These are phyloP conservation scores for Anhinga anhinga DNA, from an alignment of 2,113 vertebrate genomes.

Conservation along the genomic window DNA sequence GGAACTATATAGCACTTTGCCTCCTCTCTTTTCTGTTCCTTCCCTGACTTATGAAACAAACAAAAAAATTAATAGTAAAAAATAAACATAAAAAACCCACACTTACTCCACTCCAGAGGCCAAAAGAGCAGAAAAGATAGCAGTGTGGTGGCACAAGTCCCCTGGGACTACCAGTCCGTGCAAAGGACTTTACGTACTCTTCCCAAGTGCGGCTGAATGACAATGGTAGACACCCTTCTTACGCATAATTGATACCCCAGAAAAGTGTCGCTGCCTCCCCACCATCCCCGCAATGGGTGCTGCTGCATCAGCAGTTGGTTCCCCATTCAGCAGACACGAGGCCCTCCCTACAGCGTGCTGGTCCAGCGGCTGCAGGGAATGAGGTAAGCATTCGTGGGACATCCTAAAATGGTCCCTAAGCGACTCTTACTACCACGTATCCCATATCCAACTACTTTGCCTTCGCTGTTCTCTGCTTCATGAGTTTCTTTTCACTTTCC, in stretches of 20 bases:
- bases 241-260: neutral
- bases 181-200: neutral
- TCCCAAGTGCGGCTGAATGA: neutral
- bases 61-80: neutral
- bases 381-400: neutral
- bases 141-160: neutral
- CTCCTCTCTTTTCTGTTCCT: neutral
- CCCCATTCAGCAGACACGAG: neutral
- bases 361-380: neutral
- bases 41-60: neutral
- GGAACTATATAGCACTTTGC: neutral
- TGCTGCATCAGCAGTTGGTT: neutral
- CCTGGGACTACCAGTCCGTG: too few species aligned
- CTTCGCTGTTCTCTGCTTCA: neutral
- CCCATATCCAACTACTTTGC: neutral
- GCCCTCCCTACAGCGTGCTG: neutral
- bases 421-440: neutral
- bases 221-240: neutral
- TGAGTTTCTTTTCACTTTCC: constrained; percentile 30
- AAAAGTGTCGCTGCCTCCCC: neutral
- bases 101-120: neutral
- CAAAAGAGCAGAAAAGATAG: neutral
- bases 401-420: neutral
- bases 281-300: neutral
- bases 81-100: neutral